Evolutionary conservation across 2,113 vertebrate species (phyloP).

Genomic region (Paramormyrops kingsleyae): DNA sequence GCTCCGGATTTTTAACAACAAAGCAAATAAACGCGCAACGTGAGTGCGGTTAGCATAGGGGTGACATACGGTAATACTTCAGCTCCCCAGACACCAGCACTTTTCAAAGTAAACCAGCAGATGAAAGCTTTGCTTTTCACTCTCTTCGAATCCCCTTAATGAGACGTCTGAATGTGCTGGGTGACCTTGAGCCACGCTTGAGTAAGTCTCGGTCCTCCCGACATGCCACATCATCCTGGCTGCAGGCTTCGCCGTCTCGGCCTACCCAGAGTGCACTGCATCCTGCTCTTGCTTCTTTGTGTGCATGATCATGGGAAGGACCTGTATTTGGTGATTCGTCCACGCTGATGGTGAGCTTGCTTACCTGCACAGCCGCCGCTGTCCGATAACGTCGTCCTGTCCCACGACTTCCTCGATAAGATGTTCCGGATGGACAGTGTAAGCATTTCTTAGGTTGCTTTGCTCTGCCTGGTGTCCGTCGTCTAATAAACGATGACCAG

Average conservation of each 20-base stretch:
- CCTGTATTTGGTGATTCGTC: neutral
- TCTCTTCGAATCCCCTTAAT: slow-evolving; percentile 36
- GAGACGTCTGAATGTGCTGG: slow-evolving; percentile 44
- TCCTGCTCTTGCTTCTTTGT: neutral
- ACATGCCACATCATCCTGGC: slow-evolving; percentile 21
- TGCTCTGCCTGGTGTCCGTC: neutral
- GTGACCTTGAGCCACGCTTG: slow-evolving; percentile 42
- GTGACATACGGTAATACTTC: slow-evolving; percentile 32
- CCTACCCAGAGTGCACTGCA: neutral
- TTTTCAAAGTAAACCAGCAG: slow-evolving; percentile 46
- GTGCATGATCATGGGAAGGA: neutral
- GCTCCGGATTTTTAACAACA: slow-evolving; percentile 40
- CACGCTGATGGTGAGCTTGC: neutral
- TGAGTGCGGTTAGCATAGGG: slow-evolving; percentile 22
- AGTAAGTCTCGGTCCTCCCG: slow-evolving; percentile 26
- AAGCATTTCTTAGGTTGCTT: neutral
- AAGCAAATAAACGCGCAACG: slow-evolving; percentile 47
- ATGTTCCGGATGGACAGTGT: neutral
- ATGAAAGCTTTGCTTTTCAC: slow-evolving; percentile 43
- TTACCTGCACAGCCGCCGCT: neutral
- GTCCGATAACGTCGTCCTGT: neutral
- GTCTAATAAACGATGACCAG: neutral
- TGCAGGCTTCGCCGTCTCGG: slow-evolving; percentile 5
- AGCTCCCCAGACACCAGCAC: slow-evolving; percentile 32
- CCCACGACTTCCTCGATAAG: neutral